phyloP scores from a whole-genome alignment of 2,797 vertebrate species.

The Myotis daubentonii region DNA sequence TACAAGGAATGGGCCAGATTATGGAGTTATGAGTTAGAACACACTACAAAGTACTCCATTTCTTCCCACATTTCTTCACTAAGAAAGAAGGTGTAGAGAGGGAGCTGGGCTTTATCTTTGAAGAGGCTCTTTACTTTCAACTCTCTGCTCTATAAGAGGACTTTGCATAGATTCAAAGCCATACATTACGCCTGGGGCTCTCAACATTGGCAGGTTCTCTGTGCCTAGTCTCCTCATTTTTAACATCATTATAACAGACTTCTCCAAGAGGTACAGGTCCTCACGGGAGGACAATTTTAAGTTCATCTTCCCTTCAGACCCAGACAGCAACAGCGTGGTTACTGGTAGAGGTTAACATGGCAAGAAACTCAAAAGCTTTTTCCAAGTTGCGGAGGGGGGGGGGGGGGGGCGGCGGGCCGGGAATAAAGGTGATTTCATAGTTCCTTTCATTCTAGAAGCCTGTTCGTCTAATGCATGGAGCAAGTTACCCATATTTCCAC shows the following conservation, averaged over 20 bases:
- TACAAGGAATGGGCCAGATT: neutral
- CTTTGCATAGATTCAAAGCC: neutral
- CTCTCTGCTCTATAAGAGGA: neutral
- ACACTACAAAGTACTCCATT: neutral
- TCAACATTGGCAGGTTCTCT: neutral
- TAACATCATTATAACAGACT: neutral
- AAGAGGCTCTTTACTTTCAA: neutral
- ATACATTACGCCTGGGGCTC: neutral
- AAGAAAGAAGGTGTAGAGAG: neutral
- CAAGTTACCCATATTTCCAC: neutral
- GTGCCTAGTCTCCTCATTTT: neutral
- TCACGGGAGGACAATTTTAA: neutral
- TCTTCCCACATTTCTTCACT: neutral
- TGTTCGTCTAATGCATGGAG: neutral
- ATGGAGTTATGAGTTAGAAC: neutral
- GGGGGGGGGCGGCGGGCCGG: no score
- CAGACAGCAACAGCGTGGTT: neutral
- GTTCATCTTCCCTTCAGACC: constrained; percentile 18
- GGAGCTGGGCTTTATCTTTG: neutral
- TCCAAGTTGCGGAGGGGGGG: neutral
- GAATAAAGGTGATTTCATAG: neutral
- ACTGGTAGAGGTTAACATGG: neutral
- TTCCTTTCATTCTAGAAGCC: neutral
- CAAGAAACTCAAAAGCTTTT: neutral
- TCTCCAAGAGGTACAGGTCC: neutral